Evolutionary conservation across 1,140 invertebrate species (phyloP).

Genomic region (Bombyx mandarina): DNA sequence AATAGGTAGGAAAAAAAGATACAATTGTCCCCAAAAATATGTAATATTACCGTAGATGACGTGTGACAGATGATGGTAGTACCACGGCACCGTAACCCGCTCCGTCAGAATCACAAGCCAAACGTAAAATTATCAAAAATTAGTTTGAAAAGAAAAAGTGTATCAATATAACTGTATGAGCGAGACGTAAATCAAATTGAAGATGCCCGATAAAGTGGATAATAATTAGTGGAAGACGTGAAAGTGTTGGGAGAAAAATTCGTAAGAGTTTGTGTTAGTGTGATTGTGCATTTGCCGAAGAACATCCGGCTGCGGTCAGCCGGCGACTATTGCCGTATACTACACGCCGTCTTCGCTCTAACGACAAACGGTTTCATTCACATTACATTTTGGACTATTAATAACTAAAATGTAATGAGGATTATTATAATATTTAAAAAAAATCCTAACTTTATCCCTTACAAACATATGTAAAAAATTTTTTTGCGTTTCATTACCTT

Average conservation of each 20-base stretch:
- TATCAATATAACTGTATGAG: slow-evolving; percentile 56
- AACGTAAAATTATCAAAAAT: slow-evolving; percentile 13
- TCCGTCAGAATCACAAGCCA: background rate
- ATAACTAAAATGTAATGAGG: too few species aligned
- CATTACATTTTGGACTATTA: too few species aligned
- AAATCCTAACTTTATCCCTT: background rate
- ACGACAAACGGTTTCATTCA: too few species aligned
- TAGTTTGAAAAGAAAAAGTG: slow-evolving; percentile 64
- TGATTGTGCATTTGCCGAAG: slow-evolving; percentile 66
- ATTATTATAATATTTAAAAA: too few species aligned
- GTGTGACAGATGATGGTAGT: too few species aligned
- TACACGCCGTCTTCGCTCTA: too few species aligned
- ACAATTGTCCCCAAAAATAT: too few species aligned
- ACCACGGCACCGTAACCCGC: too few species aligned
- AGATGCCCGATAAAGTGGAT: slow-evolving; percentile 70
- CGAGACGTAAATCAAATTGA: slow-evolving; percentile 69
- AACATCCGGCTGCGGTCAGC: slow-evolving; percentile 50
- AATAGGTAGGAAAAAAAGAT: too few species aligned
- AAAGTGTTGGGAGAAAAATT: slow-evolving; percentile 70
- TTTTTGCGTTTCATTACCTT: background rate
- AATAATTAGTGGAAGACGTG: slow-evolving; percentile 70
- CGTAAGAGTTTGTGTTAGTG: slow-evolving; percentile 67
- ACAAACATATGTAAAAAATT: background rate
- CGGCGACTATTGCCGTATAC: too few species aligned
- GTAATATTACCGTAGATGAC: too few species aligned